A percentile compares a stretch with the other conserved stretches of the same genome.
Evolutionary conservation across 2,888 invertebrate genomes (phyloP).

Genomic region (Epirrhoe tristata): DNA sequence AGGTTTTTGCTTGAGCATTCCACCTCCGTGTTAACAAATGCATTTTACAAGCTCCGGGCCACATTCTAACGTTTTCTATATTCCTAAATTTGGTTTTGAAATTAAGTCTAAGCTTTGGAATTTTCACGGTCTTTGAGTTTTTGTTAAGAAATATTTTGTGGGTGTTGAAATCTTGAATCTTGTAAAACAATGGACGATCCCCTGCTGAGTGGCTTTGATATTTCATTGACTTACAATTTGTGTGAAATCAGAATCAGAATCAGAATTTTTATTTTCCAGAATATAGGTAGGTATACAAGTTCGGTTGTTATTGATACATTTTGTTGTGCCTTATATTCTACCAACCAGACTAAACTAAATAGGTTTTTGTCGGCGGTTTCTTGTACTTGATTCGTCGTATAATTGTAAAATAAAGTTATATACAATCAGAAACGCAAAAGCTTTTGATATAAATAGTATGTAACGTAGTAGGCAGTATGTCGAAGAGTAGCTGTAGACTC

Average conservation of each 20-base stretch:
- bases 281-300: no score
- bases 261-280: no score
- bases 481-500: no score
- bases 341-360: no score
- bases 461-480: no score
- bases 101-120: conserved; percentile 17
- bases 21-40: conserved; percentile 70
- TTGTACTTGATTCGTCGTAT: not conserved
- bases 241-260: no score
- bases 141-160: conserved; percentile 14
- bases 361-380: not conserved
- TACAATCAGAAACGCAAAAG: no score
- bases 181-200: conserved; percentile 24
- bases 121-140: conserved; percentile 14
- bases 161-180: conserved; percentile 16
- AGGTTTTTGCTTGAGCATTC: conserved; percentile 65
- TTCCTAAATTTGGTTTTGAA: conserved; percentile 40
- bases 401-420: not conserved
- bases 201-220: conserved; percentile 22
- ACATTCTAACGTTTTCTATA: conserved; percentile 45
- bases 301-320: no score
- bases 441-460: no score
- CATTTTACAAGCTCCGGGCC: conserved; percentile 57
- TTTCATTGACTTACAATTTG: conserved; percentile 15
- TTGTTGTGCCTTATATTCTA: no score